Evolutionary conservation across 2,888 invertebrate genomes (phyloP).

Genomic region (Metellina segmentata): DNA sequence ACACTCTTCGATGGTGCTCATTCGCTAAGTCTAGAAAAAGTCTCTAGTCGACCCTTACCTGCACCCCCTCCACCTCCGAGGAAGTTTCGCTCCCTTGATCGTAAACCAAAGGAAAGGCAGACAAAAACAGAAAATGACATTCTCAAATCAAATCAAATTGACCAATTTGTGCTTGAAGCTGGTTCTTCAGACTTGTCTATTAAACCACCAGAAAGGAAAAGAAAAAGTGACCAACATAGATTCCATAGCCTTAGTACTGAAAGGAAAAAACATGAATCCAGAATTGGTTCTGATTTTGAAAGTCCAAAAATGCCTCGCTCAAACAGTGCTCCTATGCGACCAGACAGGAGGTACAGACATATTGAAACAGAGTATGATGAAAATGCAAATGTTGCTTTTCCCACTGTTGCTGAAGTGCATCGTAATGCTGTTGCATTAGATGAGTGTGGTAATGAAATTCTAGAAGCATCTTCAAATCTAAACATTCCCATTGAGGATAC

Average conservation of each 20-base stretch:
- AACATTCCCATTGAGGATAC: slow-evolving; percentile 54
- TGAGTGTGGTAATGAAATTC: slow-evolving; percentile 67
- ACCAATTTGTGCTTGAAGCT: neutral
- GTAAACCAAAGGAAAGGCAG: slow-evolving; percentile 44
- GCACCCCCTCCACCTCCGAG: slow-evolving; percentile 76
- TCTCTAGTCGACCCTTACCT: slow-evolving; percentile 72
- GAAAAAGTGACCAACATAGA: slow-evolving; percentile 48
- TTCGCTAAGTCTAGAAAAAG: slow-evolving; percentile 45
- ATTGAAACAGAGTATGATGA: slow-evolving; percentile 55
- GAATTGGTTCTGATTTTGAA: neutral
- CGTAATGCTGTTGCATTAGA: slow-evolving; percentile 22
- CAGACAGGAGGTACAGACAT: slow-evolving; percentile 48
- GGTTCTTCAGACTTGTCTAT: slow-evolving; percentile 6
- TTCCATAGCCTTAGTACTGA: slow-evolving; percentile 60
- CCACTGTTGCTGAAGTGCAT: slow-evolving; percentile 53
- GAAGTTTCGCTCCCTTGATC: slow-evolving; percentile 59
- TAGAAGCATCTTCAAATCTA: slow-evolving; percentile 1
- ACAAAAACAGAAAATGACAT: neutral
- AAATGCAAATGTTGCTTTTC: slow-evolving; percentile 67
- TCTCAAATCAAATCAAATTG: slow-evolving; percentile 1
- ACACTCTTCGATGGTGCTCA: slow-evolving; percentile 4
- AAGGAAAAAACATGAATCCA: neutral
- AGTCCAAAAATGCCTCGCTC: slow-evolving; percentile 42
- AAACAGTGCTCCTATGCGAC: slow-evolving; percentile 57
- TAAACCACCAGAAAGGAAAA: slow-evolving; percentile 60